These are phyloP conservation scores for Metridium senile DNA, from an alignment of 92 coral and sea anemone species.

Conservation along the genomic window DNA sequence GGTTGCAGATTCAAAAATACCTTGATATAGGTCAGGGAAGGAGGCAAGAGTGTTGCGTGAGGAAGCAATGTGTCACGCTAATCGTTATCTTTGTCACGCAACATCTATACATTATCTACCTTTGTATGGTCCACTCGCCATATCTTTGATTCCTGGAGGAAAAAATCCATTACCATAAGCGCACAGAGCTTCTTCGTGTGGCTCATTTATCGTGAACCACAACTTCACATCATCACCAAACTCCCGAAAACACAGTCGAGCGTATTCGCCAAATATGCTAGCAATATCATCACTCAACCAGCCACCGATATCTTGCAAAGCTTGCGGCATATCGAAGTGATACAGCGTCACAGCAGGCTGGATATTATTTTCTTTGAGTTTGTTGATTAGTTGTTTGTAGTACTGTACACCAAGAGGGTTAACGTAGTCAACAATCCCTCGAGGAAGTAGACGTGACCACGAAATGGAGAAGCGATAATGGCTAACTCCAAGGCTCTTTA, in stretches of 20 bases:
- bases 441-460: slow-evolving; percentile 88
- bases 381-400: slow-evolving; percentile 79
- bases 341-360: slow-evolving; percentile 83
- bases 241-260: slow-evolving; percentile 69
- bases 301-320: slow-evolving; percentile 83
- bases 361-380: slow-evolving; percentile 61
- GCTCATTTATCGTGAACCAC: slow-evolving; percentile 94
- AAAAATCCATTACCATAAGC: slow-evolving; percentile 75
- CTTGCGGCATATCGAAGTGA: slow-evolving; percentile 92
- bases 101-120: slow-evolving; percentile 42
- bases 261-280: slow-evolving; percentile 68
- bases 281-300: slow-evolving; percentile 71
- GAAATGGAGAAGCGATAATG: slow-evolving; percentile 88
- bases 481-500: slow-evolving; percentile 78
- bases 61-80: too few relatives aligned
- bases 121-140: slow-evolving; percentile 70
- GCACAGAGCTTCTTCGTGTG: slow-evolving; percentile 75
- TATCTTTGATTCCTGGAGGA: slow-evolving; percentile 78
- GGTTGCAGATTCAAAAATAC: too few relatives aligned
- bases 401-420: slow-evolving; percentile 71
- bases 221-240: slow-evolving; percentile 85
- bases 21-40: too few relatives aligned
- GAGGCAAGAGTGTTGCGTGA: too few relatives aligned
- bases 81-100: too few relatives aligned
- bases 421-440: slow-evolving; percentile 57